These are phyloP conservation scores for Neopelma chrysocephalum DNA, from an alignment of 2,797 vertebrate genomes.

Conservation along the genomic window DNA sequence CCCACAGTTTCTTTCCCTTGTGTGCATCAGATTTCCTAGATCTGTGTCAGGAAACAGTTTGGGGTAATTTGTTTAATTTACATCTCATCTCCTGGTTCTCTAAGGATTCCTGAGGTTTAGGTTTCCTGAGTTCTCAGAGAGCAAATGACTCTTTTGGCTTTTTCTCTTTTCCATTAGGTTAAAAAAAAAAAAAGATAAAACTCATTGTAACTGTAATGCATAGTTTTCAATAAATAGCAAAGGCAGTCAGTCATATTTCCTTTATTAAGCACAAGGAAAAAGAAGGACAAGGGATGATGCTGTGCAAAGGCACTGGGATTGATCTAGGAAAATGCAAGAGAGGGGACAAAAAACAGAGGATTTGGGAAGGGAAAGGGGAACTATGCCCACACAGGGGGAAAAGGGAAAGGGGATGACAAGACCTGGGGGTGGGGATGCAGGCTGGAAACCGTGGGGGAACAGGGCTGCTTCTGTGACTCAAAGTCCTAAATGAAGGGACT, in stretches of 20 bases:
- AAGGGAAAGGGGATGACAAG: neutral
- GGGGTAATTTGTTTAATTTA: neutral
- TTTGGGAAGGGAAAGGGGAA: neutral
- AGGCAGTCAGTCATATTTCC: neutral
- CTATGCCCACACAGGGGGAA: rapidly evolving
- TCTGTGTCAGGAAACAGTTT: neutral
- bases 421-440: neutral
- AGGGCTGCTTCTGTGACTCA: neutral
- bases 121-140: neutral
- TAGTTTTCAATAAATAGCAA: neutral
- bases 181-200: neutral
- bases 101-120: neutral
- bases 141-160: neutral
- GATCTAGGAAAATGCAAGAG: neutral
- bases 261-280: neutral
- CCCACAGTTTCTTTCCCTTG: neutral
- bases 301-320: neutral
- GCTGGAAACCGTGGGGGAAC: neutral
- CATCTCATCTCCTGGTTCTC: neutral
- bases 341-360: neutral
- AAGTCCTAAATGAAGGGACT: constrained; percentile 13
- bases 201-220: neutral
- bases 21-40: neutral
- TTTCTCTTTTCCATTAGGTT: neutral
- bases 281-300: neutral